Percentiles rank a stretch among this genome's conserved stretches.
These are phyloP conservation scores for Eulithis prunata DNA, from an alignment of 2,888 invertebrate genomes.

Conservation along the genomic window DNA sequence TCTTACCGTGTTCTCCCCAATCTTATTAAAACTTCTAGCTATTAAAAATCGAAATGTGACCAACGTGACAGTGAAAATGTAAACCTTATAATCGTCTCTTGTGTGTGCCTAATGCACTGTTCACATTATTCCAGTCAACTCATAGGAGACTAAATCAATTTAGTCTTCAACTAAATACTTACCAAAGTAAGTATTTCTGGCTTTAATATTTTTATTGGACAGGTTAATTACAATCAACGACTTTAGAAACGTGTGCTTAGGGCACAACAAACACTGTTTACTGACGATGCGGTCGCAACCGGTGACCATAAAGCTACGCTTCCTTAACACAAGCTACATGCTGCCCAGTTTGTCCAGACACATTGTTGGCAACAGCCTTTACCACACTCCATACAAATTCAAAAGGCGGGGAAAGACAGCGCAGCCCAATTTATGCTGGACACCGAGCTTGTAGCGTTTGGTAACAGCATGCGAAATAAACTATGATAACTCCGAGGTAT, in stretches of 20 bases:
- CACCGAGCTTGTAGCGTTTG: constrained; percentile 59
- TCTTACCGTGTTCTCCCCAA: too few relatives aligned
- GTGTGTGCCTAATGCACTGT: too few relatives aligned
- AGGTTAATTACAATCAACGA: neutral
- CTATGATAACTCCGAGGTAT: constrained; percentile 71
- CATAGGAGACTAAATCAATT: too few relatives aligned
- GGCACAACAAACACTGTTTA: constrained; percentile 49
- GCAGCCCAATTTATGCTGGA: constrained; percentile 49
- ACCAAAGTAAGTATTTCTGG: neutral
- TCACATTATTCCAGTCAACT: too few relatives aligned
- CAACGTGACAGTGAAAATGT: too few relatives aligned
- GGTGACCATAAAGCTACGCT: constrained; percentile 71
- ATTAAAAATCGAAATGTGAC: too few relatives aligned
- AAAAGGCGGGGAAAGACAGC: constrained; percentile 39
- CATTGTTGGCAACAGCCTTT: constrained; percentile 41
- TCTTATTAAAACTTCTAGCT: too few relatives aligned
- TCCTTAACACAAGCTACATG: constrained; percentile 66
- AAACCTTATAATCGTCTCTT: too few relatives aligned
- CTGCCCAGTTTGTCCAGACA: constrained; percentile 56
- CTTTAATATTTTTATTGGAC: too few relatives aligned
- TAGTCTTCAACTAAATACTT: too few relatives aligned
- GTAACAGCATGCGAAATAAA: constrained; percentile 75
- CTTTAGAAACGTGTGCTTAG: constrained; percentile 2
- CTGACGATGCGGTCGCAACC: constrained; percentile 66
- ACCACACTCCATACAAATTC: constrained; percentile 32